A percentile compares a stretch with the other conserved stretches of the same genome.
These are phyloP conservation scores for Puma concolor DNA, from an alignment of 2,113 vertebrate genomes.

Conservation along the genomic window DNA sequence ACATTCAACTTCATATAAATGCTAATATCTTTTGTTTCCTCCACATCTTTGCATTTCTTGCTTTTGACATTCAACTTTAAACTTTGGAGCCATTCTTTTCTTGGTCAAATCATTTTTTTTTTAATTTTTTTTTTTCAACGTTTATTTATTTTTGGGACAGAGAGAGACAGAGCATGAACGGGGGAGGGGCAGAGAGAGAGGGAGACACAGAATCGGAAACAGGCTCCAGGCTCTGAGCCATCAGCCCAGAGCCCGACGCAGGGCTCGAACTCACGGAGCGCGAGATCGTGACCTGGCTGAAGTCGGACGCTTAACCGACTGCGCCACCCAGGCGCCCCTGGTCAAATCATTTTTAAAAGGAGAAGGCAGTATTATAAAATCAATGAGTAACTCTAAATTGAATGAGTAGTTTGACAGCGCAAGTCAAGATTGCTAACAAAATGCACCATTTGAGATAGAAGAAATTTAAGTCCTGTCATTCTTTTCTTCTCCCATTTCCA, in stretches of 20 bases:
- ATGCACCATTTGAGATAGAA: slow-evolving; percentile 34
- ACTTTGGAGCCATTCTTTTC: background rate
- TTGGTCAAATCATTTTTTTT: slow-evolving; percentile 22
- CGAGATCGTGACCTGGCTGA: too few relatives aligned
- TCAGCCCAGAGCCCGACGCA: too few relatives aligned
- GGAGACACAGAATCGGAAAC: too few relatives aligned
- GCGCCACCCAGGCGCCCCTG: too few relatives aligned
- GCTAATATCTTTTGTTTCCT: background rate
- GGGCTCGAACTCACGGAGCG: too few relatives aligned
- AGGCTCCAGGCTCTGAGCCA: too few relatives aligned
- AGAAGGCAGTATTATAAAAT: slow-evolving; percentile 25
- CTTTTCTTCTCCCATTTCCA: background rate
- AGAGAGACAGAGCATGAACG: too few relatives aligned
- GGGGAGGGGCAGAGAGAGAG: too few relatives aligned
- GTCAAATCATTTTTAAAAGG: slow-evolving; percentile 42
- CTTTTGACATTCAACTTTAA: background rate
- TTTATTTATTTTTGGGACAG: too few relatives aligned
- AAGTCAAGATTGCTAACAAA: slow-evolving; percentile 28
- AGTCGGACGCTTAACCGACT: too few relatives aligned
- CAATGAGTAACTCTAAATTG: background rate
- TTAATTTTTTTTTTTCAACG: too few relatives aligned
- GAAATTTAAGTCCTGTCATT: background rate
- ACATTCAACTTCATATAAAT: background rate
- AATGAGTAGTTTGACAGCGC: background rate
- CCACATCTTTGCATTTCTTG: background rate